A percentile compares a stretch with the other conserved stretches of the same genome.
Conservation (phyloP, 2,113 vertebrate species). For the Bujurquina vittata region DNA sequence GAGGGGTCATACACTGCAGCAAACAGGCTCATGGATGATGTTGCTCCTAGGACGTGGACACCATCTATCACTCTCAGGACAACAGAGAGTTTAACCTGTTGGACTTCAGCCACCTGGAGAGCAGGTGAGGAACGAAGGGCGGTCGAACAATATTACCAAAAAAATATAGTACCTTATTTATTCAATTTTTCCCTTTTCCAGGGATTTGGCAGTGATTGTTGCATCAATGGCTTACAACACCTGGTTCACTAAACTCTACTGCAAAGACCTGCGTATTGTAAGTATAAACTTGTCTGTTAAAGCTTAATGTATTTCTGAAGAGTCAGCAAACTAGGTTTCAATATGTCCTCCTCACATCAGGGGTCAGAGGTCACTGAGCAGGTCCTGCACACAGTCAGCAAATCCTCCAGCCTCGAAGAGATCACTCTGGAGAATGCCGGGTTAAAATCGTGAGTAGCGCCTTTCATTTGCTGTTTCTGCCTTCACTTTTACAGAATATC, state of each 20-base stretch:
- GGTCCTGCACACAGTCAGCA: constrained; percentile 87
- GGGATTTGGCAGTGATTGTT: constrained; percentile 88
- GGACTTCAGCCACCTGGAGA: constrained; percentile 90
- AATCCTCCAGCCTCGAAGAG: constrained; percentile 88
- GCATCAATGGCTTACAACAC: constrained; percentile 90
- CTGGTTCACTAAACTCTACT: constrained; percentile 89
- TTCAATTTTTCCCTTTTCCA: constrained; percentile 48
- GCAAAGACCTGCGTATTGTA: constrained; percentile 86
- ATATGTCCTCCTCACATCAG: constrained; percentile 55
- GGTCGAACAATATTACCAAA: background rate
- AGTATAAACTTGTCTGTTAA: constrained; percentile 31
- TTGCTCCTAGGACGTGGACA: constrained; percentile 86
- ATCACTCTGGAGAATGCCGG: constrained; percentile 88
- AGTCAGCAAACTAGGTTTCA: background rate
- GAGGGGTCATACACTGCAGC: constrained; percentile 12
- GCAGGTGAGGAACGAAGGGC: constrained; percentile 78
- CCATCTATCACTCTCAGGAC: constrained; percentile 91
- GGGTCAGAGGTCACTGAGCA: constrained; percentile 90
- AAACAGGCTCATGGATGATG: constrained; percentile 49
- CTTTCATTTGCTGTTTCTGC: background rate
- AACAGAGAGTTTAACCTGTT: constrained; percentile 89
- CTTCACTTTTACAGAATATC: background rate
- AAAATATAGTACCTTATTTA: background rate
- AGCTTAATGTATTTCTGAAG: background rate
- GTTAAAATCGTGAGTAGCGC: constrained; percentile 81